phyloP scores from a whole-genome alignment of 2,113 vertebrate genomes.

The Microcebus griseorufus region DNA sequence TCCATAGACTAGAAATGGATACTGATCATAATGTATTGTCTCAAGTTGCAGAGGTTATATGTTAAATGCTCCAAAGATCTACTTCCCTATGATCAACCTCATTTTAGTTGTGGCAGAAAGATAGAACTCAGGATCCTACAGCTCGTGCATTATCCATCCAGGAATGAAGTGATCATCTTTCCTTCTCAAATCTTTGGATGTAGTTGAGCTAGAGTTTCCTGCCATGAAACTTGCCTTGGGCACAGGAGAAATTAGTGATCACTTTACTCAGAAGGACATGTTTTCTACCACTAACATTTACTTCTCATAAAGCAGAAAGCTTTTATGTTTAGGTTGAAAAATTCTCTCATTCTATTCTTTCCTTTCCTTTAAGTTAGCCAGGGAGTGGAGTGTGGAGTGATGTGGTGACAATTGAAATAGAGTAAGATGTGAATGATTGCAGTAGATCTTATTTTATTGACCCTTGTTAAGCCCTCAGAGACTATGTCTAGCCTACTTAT shows the following conservation, averaged over 20 bases:
- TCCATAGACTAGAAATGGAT: not conserved
- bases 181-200: not conserved
- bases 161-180: not conserved
- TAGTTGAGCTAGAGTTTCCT: not conserved
- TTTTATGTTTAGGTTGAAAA: not conserved
- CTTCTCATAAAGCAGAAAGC: not conserved
- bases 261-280: not conserved
- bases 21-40: not conserved
- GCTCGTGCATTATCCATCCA: not conserved
- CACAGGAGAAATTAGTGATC: not conserved
- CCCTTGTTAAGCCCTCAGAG: not conserved
- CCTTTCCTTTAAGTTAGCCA: not conserved
- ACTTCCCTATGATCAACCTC: not conserved
- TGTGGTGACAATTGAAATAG: not conserved
- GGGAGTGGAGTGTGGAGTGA: not conserved
- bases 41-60: not conserved
- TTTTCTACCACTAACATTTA: not conserved
- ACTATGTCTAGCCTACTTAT: not conserved
- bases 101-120: not conserved
- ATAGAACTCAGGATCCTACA: not conserved
- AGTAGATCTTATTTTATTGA: not conserved
- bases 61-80: not conserved
- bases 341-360: not conserved
- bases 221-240: not conserved
- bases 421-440: not conserved